phyloP scores from a whole-genome alignment of 2,888 invertebrate genomes.

The Nasonia oneida region DNA sequence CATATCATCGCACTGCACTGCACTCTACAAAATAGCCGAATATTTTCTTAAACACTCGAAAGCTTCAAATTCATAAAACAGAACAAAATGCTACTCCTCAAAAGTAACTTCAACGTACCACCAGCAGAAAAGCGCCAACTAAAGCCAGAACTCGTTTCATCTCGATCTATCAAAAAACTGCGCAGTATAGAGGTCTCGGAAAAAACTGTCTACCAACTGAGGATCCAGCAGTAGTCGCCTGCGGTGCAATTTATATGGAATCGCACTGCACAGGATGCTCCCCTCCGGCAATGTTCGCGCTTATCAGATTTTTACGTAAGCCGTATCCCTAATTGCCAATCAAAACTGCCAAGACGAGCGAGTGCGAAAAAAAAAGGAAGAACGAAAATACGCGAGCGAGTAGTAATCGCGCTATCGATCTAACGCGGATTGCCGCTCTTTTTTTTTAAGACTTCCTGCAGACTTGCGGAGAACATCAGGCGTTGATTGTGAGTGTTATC shows the following conservation, averaged over 20 bases:
- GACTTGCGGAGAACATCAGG: not conserved
- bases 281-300: slow-evolving; percentile 29
- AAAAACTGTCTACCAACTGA: not conserved
- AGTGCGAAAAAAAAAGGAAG: not conserved
- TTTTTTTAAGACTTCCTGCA: slow-evolving; percentile 17
- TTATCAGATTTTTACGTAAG: slow-evolving; percentile 58
- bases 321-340: slow-evolving; percentile 27
- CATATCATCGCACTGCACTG: not conserved
- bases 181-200: not conserved
- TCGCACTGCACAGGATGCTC: slow-evolving; percentile 45
- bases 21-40: not conserved
- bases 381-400: not conserved
- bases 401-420: not conserved
- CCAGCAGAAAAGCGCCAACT: not conserved
- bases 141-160: slow-evolving; percentile 27
- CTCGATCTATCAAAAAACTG: not conserved
- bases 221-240: not conserved
- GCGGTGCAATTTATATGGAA: slow-evolving; percentile 43
- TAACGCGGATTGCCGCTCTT: not conserved
- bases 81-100: not conserved
- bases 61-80: not conserved
- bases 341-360: slow-evolving; percentile 26
- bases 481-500: not conserved
- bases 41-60: not conserved
- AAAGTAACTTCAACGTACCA: slow-evolving; percentile 31